Evolutionary conservation across 1,140 invertebrate species (phyloP), one percentile per base, ranked within the genome.

Genomic region (Solenopsis invicta): DNA sequence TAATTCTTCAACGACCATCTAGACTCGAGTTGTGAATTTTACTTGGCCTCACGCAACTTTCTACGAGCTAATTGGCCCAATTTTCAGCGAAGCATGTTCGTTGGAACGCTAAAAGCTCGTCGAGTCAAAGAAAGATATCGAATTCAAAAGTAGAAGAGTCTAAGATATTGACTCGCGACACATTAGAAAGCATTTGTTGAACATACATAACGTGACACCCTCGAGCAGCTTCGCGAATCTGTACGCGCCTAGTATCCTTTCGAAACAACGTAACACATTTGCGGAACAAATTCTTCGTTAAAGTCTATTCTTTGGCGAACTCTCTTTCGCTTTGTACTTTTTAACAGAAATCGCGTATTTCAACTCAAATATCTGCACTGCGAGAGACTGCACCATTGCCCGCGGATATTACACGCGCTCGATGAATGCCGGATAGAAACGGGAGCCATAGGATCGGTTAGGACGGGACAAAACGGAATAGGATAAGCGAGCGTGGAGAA

Each of bases 381-480:
- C 61, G 61, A 85, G 67, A 77, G 76, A 78, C 76, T 66, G 78
- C 66, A 48, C 50, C 64, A 18, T 62, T 78, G 69, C 81, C 72
- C 69, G 76, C 72, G 81, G 84, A 62, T 87, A 90, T 93, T 93
- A 91, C 87, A 85, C 64, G 88, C 88, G 89, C 88, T 86, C 91
- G 92, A 92, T 91, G 91, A 92, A 92, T 90, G 86, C 88, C 76
- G 80, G 86, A 92, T 92, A 84, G 81, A 85, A 75, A 54, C 66
- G 72, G 67, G 62, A n/a, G 41, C 29, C 59, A 62, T 66, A 59
- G 48, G 24, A 86, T 76, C 78, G 85, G 71, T 82, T 69, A 87
- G 88, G n/a, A 82, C 48, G 67, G 87, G 66, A 89, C 81, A 86
- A 86, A 76, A 69, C 66, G 88, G 86, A 91, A 92, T 90, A 86